phyloP scores from a whole-genome alignment of 2,888 invertebrate species.

The Rhogogaster chlorosoma region DNA sequence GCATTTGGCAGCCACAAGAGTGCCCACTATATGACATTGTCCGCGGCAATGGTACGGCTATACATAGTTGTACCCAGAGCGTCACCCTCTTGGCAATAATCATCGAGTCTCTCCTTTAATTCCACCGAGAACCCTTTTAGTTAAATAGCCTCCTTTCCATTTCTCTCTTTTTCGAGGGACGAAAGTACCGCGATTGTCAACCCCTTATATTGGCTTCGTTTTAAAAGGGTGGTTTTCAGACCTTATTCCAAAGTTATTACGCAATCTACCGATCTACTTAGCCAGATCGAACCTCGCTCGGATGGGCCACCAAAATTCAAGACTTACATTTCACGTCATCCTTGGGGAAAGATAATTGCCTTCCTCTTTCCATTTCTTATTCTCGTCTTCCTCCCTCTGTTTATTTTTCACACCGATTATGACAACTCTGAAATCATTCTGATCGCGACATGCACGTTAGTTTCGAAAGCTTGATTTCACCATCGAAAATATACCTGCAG shows the following conservation, averaged over 20 bases:
- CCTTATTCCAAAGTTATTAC: conserved; percentile 48
- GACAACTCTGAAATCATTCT: not conserved
- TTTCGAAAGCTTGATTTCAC: not conserved
- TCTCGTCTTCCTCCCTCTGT: not conserved
- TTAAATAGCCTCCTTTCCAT: conserved; percentile 67
- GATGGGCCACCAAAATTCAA: conserved; percentile 8
- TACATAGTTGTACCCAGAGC: conserved; percentile 2
- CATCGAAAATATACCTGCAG: not conserved
- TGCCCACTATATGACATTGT: conserved; percentile 36
- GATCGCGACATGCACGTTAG: not conserved
- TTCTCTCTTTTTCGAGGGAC: conserved; percentile 47
- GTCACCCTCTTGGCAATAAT: conserved; percentile 63
- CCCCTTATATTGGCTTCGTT: conserved; percentile 50
- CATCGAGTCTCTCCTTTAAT: conserved; percentile 72
- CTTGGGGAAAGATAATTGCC: conserved; percentile 19
- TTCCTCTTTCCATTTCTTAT: not conserved
- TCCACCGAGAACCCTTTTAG: conserved; percentile 70
- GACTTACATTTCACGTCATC: conserved; percentile 25
- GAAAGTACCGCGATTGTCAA: conserved; percentile 49
- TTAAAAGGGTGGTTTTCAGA: conserved; percentile 45
- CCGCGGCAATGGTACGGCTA: conserved; percentile 9
- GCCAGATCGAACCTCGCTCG: conserved; percentile 33
- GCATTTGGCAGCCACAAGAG: conserved; percentile 49
- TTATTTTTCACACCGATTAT: not conserved
- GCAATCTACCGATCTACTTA: conserved; percentile 45